Evolutionary conservation across 2,113 vertebrate species (phyloP).

Genomic region (Podilymbus podiceps): DNA sequence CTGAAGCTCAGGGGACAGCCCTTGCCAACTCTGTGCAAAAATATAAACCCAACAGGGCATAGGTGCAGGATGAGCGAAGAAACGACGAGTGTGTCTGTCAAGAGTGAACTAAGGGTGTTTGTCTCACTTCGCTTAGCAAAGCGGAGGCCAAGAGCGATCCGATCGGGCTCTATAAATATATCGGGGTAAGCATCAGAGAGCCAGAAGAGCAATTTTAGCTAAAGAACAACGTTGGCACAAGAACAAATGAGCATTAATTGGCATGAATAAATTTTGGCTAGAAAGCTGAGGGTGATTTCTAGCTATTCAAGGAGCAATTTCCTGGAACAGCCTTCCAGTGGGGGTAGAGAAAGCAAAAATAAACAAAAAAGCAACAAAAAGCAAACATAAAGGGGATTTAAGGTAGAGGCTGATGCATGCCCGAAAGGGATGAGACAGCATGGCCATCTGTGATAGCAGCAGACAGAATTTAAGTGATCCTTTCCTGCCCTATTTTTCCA

Average conservation of each 20-base stretch:
- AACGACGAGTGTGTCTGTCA: fast-evolving
- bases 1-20: not conserved
- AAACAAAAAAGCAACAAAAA: not conserved
- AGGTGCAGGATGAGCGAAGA: not conserved
- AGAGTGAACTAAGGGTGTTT: not conserved
- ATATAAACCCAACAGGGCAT: not conserved
- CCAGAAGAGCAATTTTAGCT: not conserved
- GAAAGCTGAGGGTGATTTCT: not conserved
- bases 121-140: not conserved
- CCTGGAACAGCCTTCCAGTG: not conserved
- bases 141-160: not conserved
- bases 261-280: not conserved
- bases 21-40: not conserved
- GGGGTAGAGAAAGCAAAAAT: not conserved
- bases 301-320: not conserved
- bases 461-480: not conserved
- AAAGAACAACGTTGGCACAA: not conserved
- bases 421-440: not conserved
- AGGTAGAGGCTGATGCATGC: not conserved
- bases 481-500: not conserved
- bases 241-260: not conserved
- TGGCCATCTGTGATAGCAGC: not conserved
- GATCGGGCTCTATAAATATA: not conserved
- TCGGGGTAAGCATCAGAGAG: not conserved
- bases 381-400: not conserved